phyloP scores from a whole-genome alignment of 2,888 invertebrate genomes.

The Agrotis clavis region DNA sequence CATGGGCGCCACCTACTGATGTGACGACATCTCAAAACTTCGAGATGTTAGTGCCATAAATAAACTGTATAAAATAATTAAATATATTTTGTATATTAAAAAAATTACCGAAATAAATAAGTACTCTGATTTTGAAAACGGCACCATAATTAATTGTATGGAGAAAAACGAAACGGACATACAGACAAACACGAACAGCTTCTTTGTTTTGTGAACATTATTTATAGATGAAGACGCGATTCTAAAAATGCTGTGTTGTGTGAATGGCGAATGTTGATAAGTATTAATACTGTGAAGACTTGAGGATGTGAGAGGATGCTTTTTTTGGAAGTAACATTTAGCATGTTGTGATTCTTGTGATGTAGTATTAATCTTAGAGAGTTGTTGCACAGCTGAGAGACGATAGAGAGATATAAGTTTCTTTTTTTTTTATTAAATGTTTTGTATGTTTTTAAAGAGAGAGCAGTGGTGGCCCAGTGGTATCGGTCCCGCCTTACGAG shows the following conservation, averaged over 20 bases:
- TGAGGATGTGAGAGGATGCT: conserved; percentile 7
- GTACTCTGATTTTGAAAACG: background rate
- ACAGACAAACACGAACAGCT: conserved; percentile 12
- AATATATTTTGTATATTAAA: too few relatives aligned
- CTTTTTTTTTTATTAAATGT: background rate
- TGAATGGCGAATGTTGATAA: conserved; percentile 10
- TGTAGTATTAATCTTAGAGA: conserved; percentile 12
- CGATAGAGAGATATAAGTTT: background rate
- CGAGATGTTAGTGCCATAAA: conserved; percentile 1
- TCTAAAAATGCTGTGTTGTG: conserved; percentile 34
- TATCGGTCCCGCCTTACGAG: too few relatives aligned
- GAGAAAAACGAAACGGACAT: conserved; percentile 9
- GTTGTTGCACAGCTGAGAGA: background rate
- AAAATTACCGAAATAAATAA: background rate
- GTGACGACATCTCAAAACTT: conserved; percentile 4
- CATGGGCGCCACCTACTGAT: background rate
- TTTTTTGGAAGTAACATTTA: conserved; percentile 26
- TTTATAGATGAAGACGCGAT: conserved; percentile 27
- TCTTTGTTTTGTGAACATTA: conserved; percentile 17
- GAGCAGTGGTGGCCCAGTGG: too few relatives aligned
- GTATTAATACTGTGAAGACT: conserved; percentile 34
- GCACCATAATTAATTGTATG: background rate
- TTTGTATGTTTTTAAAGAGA: background rate
- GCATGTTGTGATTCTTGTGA: background rate
- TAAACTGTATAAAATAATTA: background rate